These are phyloP conservation scores for Ailuropoda melanoleuca DNA, from an alignment of 2,113 vertebrate species.

Conservation along the genomic window DNA sequence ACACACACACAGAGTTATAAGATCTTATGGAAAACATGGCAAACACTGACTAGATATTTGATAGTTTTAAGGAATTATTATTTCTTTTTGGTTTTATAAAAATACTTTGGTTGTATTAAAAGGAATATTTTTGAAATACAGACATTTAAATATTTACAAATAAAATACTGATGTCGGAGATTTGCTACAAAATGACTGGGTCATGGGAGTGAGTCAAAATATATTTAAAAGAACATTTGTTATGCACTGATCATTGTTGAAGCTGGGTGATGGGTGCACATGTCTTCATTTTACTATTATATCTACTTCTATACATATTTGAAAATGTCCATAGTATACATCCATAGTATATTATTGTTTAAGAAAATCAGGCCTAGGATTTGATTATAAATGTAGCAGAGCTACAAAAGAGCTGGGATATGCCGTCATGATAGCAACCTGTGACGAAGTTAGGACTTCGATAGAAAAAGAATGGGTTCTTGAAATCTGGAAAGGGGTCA, in stretches of 20 bases:
- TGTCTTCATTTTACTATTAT: constrained; percentile 22
- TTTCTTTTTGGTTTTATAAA: neutral
- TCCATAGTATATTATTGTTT: neutral
- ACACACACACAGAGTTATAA: neutral
- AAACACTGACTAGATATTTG: neutral
- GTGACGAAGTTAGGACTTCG: neutral
- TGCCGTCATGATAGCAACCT: neutral
- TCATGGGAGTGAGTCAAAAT: neutral
- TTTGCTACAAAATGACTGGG: neutral
- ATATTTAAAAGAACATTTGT: neutral
- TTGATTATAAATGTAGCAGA: neutral
- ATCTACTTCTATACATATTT: constrained; percentile 10
- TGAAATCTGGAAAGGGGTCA: neutral
- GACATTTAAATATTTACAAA: neutral
- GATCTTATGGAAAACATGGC: neutral
- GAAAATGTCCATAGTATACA: neutral
- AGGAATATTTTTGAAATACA: neutral
- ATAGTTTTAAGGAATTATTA: neutral
- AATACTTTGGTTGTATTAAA: neutral
- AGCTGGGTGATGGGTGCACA: neutral
- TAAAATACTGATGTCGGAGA: neutral
- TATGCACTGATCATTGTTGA: neutral
- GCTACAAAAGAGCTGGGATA: neutral
- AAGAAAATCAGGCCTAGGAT: neutral
- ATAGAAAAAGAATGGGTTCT: neutral